These are phyloP conservation scores for Gobius niger DNA, from an alignment of 2,113 vertebrate species.

Conservation along the genomic window DNA sequence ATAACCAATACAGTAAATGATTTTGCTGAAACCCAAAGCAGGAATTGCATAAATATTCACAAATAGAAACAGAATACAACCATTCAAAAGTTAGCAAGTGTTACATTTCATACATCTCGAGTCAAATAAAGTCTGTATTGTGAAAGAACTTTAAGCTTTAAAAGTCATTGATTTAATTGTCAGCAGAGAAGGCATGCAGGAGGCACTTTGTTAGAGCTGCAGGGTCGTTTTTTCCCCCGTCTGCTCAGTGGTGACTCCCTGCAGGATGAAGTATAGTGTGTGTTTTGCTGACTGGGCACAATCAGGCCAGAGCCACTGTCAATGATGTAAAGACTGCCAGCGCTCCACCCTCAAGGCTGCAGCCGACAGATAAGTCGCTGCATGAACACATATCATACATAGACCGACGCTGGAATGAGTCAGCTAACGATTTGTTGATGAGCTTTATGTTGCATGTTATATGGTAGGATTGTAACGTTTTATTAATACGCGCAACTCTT, in stretches of 20 bases:
- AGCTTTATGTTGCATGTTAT: not conserved
- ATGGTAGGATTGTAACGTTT: not conserved
- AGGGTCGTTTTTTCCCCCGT: conserved; percentile 1
- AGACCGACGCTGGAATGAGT: not conserved
- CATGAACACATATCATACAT: conserved; percentile 41
- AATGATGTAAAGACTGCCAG: conserved; percentile 45
- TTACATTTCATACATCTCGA: too few relatives aligned
- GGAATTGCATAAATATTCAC: too few relatives aligned
- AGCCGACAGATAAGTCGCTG: conserved; percentile 24
- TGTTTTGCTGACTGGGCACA: conserved; percentile 42
- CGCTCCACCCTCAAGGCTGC: conserved; percentile 41
- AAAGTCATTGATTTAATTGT: not conserved
- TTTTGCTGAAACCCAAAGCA: too few relatives aligned
- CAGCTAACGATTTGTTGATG: not conserved
- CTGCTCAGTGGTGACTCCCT: conserved; percentile 10
- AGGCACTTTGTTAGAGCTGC: conserved; percentile 3
- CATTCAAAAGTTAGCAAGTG: too few relatives aligned
- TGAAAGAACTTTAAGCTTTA: too few relatives aligned
- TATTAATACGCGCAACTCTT: too few relatives aligned
- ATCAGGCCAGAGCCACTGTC: conserved; percentile 25
- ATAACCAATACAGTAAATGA: too few relatives aligned
- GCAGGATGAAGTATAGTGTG: conserved; percentile 13
- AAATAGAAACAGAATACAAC: too few relatives aligned
- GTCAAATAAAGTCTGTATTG: too few relatives aligned
- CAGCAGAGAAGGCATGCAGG: not conserved